Evolutionary conservation across 2,113 vertebrate genomes (phyloP).

Genomic region (pig (Sus scrofa)): T2T-Sscrofa CM000812.6:161814001-161814500

Average conservation of each 20-base stretch:
- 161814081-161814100: neutral
- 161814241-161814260: neutral
- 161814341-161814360: too few relatives aligned
- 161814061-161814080: neutral
- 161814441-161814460: neutral
- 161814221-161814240: neutral
- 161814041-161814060: neutral
- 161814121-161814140: too few relatives aligned
- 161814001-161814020: neutral
- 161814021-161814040: neutral
- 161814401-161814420: neutral
- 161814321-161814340: fast-evolving
- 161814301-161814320: fast-evolving
- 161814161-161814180: neutral
- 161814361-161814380: fast-evolving
- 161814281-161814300: fast-evolving
- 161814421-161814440: neutral
- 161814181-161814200: neutral
- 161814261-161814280: neutral
- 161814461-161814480: neutral
- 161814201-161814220: neutral
- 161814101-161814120: too few relatives aligned
- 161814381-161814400: neutral
- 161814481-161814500: neutral
- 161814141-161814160: too few relatives aligned